These are phyloP conservation scores for Panulirus ornatus DNA, from an alignment of 1,140 invertebrate genomes.

Conservation along the genomic window DNA sequence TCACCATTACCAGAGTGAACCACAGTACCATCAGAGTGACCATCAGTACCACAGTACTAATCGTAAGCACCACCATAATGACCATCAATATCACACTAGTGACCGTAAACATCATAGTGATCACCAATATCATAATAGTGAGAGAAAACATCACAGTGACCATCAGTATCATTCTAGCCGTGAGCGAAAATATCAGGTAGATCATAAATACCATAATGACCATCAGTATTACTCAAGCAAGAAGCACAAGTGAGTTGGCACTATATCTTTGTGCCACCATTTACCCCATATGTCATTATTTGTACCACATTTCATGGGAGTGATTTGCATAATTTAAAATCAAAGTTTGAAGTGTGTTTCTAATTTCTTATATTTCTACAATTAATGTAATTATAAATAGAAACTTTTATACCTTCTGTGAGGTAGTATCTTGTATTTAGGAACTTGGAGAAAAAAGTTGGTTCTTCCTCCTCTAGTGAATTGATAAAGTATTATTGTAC, in stretches of 20 bases:
- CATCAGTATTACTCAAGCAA: constrained; percentile 65
- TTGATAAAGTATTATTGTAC: too few species aligned
- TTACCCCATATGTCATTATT: not conserved
- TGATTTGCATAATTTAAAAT: too few species aligned
- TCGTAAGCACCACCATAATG: constrained; percentile 39
- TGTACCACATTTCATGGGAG: constrained; percentile 5
- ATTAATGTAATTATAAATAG: too few species aligned
- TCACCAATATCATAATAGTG: constrained; percentile 43
- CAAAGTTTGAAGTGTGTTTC: too few species aligned
- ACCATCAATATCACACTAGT: constrained; percentile 57
- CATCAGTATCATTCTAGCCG: constrained; percentile 59
- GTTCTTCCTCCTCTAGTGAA: too few species aligned
- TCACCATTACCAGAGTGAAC: constrained; percentile 37
- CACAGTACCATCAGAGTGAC: constrained; percentile 24
- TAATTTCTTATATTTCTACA: too few species aligned
- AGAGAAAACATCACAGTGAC: constrained; percentile 42
- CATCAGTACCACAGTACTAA: constrained; percentile 43
- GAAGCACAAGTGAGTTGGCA: constrained; percentile 48
- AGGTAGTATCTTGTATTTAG: too few species aligned
- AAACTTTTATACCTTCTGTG: too few species aligned
- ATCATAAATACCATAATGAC: constrained; percentile 53
- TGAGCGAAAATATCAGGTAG: constrained; percentile 44
- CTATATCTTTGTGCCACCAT: not conserved
- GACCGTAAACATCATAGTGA: constrained; percentile 51
- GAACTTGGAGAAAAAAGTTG: too few species aligned